Conservation (phyloP, 2,797 vertebrate genomes). For the Helicolenus hilgendorfi region DNA sequence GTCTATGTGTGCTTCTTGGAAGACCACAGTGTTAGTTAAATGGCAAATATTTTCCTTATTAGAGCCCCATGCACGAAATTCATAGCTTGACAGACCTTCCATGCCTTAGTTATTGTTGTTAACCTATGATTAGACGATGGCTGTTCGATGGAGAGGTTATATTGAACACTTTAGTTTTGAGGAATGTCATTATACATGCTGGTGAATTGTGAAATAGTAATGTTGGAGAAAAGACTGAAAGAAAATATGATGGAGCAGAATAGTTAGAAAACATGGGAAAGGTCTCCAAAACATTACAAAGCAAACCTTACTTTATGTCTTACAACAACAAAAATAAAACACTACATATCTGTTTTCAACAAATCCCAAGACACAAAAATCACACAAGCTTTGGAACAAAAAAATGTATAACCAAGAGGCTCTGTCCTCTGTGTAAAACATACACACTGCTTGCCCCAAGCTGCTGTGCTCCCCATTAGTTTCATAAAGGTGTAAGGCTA, state of each 20-base stretch:
- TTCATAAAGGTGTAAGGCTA: slow-evolving; percentile 71
- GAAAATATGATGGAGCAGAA: neutral
- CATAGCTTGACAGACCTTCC: neutral
- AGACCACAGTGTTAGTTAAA: neutral
- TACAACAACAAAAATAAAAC: neutral
- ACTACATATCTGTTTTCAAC: neutral
- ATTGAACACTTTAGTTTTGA: neutral
- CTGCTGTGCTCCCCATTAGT: slow-evolving; percentile 48
- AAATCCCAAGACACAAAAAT: neutral
- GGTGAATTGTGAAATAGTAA: neutral
- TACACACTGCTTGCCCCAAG: slow-evolving; percentile 13
- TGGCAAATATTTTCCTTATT: neutral
- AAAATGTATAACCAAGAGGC: neutral
- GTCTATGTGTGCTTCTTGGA: neutral
- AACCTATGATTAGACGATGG: neutral
- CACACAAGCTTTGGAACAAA: neutral
- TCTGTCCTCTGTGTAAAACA: slow-evolving; percentile 27
- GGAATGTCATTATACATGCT: neutral
- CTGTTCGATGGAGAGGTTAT: neutral
- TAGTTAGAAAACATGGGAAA: neutral
- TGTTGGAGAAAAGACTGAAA: neutral
- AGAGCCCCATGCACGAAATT: too few species aligned
- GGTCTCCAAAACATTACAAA: neutral
- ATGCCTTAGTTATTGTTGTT: neutral
- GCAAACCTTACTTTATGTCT: neutral